Conservation (phyloP, 2,888 invertebrate genomes). For the Apoderus coryli region DNA sequence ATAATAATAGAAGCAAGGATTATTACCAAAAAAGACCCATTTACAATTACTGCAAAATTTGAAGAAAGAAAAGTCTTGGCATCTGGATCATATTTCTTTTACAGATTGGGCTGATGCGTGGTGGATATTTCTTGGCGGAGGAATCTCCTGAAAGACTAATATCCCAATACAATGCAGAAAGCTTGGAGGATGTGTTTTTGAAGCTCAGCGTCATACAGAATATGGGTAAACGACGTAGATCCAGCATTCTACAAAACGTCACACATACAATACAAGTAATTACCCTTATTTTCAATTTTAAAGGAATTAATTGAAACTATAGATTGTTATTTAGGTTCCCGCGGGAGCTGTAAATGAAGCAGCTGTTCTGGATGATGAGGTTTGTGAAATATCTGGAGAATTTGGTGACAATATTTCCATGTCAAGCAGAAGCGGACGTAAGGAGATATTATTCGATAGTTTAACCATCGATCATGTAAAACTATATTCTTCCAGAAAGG, state of each 20-base stretch:
- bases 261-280: constrained; percentile 52
- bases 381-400: constrained; percentile 70
- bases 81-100: no score
- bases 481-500: constrained; percentile 30
- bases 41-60: no score
- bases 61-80: no score
- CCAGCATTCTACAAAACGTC: constrained; percentile 65
- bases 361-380: constrained; percentile 48
- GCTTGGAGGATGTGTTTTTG: constrained; percentile 67
- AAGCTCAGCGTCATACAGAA: constrained; percentile 70
- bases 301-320: no score
- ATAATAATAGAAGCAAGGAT: no score
- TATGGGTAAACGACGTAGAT: constrained; percentile 63
- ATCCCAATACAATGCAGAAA: constrained; percentile 54
- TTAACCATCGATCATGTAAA: constrained; percentile 3
- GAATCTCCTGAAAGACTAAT: constrained; percentile 62
- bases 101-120: constrained; percentile 74
- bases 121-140: constrained; percentile 73
- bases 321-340: no score
- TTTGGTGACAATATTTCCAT: constrained; percentile 76
- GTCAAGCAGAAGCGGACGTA: constrained; percentile 57
- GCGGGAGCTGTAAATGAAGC: constrained; percentile 41
- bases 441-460: no score
- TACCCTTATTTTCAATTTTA: no score
- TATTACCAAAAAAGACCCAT: no score